phyloP scores from a whole-genome alignment of 2,113 vertebrate genomes.

The Eublepharis macularius region DNA sequence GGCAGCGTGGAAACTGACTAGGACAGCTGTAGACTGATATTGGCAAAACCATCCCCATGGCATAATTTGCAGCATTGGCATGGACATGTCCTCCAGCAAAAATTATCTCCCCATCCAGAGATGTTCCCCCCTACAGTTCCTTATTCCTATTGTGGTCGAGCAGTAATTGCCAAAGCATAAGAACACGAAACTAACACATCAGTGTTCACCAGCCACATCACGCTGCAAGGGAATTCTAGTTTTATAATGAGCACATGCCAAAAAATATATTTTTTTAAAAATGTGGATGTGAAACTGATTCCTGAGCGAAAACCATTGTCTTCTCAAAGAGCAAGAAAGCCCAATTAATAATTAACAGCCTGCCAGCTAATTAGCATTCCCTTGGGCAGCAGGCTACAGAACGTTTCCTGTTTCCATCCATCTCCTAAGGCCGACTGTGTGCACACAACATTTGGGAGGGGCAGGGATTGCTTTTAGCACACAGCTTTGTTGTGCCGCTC shows the following conservation, averaged over 20 bases:
- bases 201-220: not conserved
- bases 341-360: slow-evolving; percentile 74
- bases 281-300: not conserved
- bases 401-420: slow-evolving; percentile 56
- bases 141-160: not conserved
- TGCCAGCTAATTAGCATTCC: slow-evolving; percentile 74
- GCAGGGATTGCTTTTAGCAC: too few relatives aligned
- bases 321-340: slow-evolving; percentile 69
- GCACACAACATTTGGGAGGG: too few relatives aligned
- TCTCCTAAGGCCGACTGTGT: slow-evolving; percentile 29
- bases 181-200: not conserved
- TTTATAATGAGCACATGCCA: too few relatives aligned
- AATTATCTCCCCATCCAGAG: not conserved
- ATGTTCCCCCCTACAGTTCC: not conserved
- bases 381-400: slow-evolving; percentile 68
- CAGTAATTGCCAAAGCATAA: not conserved
- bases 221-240: too few relatives aligned
- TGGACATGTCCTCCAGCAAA: not conserved
- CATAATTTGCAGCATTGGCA: not conserved
- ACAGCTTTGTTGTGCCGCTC: too few relatives aligned
- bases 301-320: slow-evolving; percentile 51
- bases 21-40: not conserved
- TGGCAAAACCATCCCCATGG: not conserved
- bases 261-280: too few relatives aligned
- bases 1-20: too few relatives aligned